A percentile compares a stretch with the other conserved stretches of the same genome.
Conservation (phyloP, 1,140 invertebrate genomes). For the Temnothorax curvispinosus region DNA sequence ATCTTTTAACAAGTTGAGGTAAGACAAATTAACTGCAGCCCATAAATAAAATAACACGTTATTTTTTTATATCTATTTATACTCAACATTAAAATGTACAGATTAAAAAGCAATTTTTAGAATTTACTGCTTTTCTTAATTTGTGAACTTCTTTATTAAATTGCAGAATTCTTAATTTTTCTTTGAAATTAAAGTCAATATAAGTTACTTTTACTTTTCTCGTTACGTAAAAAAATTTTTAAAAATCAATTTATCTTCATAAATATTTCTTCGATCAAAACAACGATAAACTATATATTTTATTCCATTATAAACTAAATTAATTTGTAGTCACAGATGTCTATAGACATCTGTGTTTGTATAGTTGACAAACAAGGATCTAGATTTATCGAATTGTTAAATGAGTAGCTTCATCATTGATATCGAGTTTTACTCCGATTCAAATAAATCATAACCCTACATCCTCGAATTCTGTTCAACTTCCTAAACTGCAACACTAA, state of each 20-base stretch:
- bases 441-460: slow-evolving; percentile 30
- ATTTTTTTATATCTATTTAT: slow-evolving; percentile 10
- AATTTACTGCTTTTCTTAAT: background rate
- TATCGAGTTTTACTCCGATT: background rate
- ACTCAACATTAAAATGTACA: background rate
- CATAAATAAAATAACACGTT: background rate
- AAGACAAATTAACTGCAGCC: background rate
- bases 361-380: slow-evolving; percentile 23
- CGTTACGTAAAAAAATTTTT: background rate
- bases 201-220: background rate
- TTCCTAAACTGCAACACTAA: background rate
- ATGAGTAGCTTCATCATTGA: background rate
- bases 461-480: background rate
- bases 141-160: background rate
- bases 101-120: background rate
- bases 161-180: too few species aligned
- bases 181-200: too few species aligned
- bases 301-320: background rate
- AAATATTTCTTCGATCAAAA: slow-evolving; percentile 2
- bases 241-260: background rate
- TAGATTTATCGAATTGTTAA: slow-evolving; percentile 1
- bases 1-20: background rate
- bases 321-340: background rate
- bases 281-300: background rate
- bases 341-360: too few species aligned